phyloP scores from a whole-genome alignment of 2,888 invertebrate species.

The Agonopterix alstromeriana region DNA sequence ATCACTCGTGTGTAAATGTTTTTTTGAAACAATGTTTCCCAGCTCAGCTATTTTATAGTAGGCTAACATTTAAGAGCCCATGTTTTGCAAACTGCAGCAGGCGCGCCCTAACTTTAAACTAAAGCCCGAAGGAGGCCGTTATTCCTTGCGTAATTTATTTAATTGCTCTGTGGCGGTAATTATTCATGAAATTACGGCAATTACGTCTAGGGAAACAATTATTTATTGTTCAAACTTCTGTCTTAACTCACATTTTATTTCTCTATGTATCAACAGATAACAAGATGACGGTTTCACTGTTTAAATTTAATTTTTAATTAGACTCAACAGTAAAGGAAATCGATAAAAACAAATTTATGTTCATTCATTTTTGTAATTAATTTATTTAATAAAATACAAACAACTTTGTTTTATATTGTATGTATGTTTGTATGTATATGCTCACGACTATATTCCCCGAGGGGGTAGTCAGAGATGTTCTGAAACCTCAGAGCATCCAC shows the following conservation, averaged over 20 bases:
- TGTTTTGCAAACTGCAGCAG: constrained; percentile 44
- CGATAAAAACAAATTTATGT: no score
- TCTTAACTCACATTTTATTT: constrained; percentile 74
- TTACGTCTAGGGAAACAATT: constrained; percentile 73
- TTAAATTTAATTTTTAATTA: constrained; percentile 21
- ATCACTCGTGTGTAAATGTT: constrained; percentile 20
- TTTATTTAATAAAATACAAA: no score
- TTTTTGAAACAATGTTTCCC: no score
- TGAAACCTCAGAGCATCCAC: no score
- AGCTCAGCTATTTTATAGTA: constrained; percentile 5
- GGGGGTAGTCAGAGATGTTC: no score
- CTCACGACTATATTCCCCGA: no score
- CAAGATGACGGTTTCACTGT: constrained; percentile 37
- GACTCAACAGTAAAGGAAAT: no score
- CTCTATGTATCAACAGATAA: constrained; percentile 66
- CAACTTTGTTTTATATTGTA: no score
- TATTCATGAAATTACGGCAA: constrained; percentile 78
- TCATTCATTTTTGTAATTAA: no score
- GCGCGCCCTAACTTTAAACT: constrained; percentile 68
- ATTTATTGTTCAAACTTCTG: constrained; percentile 75
- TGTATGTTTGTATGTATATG: no score
- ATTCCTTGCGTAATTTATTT: constrained; percentile 74
- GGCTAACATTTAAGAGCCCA: not conserved
- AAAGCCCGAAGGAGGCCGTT: constrained; percentile 69
- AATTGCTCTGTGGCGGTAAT: constrained; percentile 76